phyloP scores from a whole-genome alignment of 2,113 vertebrate species.

The Rattus rattus region DNA sequence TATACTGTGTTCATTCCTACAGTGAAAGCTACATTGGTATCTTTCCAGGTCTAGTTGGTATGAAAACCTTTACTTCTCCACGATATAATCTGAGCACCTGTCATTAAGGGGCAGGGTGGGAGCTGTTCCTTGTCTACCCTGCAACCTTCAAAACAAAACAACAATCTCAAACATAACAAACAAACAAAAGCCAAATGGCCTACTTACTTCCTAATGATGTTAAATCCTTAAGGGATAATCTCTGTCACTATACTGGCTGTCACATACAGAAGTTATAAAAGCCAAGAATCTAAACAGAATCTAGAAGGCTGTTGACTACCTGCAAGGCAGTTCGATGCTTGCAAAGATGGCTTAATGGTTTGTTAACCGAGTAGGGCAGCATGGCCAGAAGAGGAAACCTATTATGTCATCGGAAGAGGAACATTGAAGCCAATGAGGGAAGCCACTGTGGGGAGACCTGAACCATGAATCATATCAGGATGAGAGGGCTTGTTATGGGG shows the following conservation, averaged over 20 bases:
- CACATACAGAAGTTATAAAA: neutral
- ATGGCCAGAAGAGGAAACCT: neutral
- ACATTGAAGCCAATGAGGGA: neutral
- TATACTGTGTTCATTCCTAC: neutral
- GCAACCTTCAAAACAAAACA: neutral
- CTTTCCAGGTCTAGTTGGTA: neutral
- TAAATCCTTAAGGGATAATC: neutral
- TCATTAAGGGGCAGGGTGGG: neutral
- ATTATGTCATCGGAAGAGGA: neutral
- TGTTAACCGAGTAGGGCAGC: neutral
- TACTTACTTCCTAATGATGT: conserved; percentile 45
- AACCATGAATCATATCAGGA: neutral
- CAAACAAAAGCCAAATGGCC: neutral
- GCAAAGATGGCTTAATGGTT: neutral
- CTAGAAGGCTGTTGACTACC: neutral
- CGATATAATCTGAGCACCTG: neutral
- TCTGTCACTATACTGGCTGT: conserved; percentile 13
- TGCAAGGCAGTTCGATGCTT: neutral
- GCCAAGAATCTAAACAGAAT: neutral
- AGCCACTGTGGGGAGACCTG: neutral
- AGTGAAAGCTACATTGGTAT: neutral
- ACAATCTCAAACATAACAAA: neutral
- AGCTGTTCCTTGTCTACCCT: neutral
- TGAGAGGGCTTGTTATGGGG: neutral
- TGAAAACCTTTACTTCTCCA: neutral